Evolutionary conservation across 2,797 vertebrate genomes (phyloP).

Genomic region (Erpetoichthys calabaricus): DNA sequence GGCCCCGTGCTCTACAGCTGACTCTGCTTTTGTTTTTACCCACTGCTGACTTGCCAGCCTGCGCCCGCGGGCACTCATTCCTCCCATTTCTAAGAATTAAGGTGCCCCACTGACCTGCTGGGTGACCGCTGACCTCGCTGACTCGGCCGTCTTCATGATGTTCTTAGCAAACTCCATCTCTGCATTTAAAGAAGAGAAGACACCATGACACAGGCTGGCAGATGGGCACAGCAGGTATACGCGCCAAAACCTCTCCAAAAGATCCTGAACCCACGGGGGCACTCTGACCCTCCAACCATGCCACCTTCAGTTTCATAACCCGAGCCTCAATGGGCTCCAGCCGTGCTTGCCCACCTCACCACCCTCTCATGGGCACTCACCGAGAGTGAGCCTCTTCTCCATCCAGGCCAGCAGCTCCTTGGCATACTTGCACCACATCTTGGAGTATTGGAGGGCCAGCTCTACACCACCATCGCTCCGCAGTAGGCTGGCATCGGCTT

Average conservation of each 20-base stretch:
- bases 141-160: conserved; percentile 63
- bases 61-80: no score
- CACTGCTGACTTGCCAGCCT: no score
- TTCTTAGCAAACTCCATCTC: conserved; percentile 81
- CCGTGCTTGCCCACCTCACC: background rate
- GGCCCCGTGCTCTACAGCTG: no score
- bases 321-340: background rate
- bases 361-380: conserved; percentile 37
- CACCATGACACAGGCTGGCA: background rate
- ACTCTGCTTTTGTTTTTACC: no score
- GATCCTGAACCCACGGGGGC: no score
- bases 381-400: conserved; percentile 71
- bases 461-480: conserved; percentile 72
- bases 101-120: conserved; percentile 57
- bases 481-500: conserved; percentile 66
- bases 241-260: no score
- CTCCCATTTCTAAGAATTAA: no score
- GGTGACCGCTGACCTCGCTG: conserved; percentile 45
- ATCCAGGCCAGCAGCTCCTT: conserved; percentile 82
- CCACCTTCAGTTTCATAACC: no score
- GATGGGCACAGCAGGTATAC: background rate
- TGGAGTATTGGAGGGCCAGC: conserved; percentile 70
- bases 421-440: conserved; percentile 82
- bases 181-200: conserved; percentile 25
- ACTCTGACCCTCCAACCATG: no score